Evolutionary conservation across 2,888 invertebrate genomes (phyloP).

Genomic region (Unio pictorum): DNA sequence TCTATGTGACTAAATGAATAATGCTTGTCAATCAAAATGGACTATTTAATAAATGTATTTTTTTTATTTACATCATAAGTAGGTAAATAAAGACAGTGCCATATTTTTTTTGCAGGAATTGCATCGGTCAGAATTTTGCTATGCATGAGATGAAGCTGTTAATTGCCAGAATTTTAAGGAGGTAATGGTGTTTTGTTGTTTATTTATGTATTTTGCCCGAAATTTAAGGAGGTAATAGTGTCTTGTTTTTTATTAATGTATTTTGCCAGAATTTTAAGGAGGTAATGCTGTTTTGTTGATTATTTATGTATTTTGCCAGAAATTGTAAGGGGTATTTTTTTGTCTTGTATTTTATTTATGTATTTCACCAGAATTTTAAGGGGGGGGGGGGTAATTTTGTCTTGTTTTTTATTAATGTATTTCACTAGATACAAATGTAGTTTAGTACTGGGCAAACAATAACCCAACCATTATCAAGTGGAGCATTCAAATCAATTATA

Average conservation of each 20-base stretch:
- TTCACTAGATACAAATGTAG: constrained; percentile 6
- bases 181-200: constrained; percentile 18
- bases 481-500: too few relatives aligned
- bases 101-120: constrained; percentile 31
- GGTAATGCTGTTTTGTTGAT: constrained; percentile 14
- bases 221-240: too few relatives aligned
- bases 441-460: too few relatives aligned
- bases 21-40: too few relatives aligned
- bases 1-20: too few relatives aligned
- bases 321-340: too few relatives aligned
- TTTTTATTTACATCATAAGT: too few relatives aligned
- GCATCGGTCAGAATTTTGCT: constrained; percentile 66
- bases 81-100: too few relatives aligned
- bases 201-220: too few relatives aligned
- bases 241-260: constrained; percentile 1
- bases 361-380: constrained; percentile 49
- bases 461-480: too few relatives aligned
- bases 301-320: constrained; percentile 15
- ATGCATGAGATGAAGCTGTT: constrained; percentile 63
- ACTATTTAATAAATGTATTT: too few relatives aligned
- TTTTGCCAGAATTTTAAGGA: constrained; percentile 51
- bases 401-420: not conserved
- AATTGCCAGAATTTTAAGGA: constrained; percentile 49
- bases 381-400: constrained; percentile 27
- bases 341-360: too few relatives aligned